These are phyloP conservation scores for Takifugu rubripes DNA, from an alignment of 2,797 vertebrate genomes.

Conservation along the genomic window DNA sequence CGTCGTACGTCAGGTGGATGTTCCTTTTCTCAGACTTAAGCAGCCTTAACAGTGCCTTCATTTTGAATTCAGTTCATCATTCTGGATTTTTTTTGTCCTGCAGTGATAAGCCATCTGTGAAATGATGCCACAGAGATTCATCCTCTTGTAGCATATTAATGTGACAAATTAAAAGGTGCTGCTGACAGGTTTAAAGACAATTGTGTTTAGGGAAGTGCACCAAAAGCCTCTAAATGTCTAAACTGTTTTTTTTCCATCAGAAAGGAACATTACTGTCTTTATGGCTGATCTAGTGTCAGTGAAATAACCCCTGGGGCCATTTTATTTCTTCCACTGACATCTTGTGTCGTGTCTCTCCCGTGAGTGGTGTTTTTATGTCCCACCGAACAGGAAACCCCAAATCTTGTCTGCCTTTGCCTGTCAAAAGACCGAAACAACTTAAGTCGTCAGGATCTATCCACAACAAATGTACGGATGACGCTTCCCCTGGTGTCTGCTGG, in stretches of 20 bases:
- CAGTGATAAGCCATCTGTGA: constrained; percentile 61
- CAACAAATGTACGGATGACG: constrained; percentile 13
- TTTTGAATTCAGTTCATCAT: constrained; percentile 28
- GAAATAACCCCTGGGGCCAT: neutral
- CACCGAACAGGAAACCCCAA: constrained; percentile 26
- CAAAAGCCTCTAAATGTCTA: constrained; percentile 7
- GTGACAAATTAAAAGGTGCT: constrained; percentile 45
- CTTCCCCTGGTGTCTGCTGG: constrained; percentile 20
- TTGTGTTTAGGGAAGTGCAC: constrained; percentile 23
- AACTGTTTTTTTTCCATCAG: neutral
- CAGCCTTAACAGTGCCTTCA: constrained; percentile 34
- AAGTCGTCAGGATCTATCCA: constrained; percentile 23
- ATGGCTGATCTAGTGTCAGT: constrained; percentile 1
- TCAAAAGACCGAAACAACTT: constrained; percentile 39
- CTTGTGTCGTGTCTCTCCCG: constrained; percentile 13
- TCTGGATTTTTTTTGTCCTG: constrained; percentile 48
- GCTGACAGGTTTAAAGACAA: constrained; percentile 45
- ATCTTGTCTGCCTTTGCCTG: constrained; percentile 53
- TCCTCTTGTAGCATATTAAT: constrained; percentile 50
- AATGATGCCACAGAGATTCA: constrained; percentile 51
- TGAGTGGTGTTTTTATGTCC: constrained; percentile 13
- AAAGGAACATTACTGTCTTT: neutral
- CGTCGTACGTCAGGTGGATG: constrained; percentile 3
- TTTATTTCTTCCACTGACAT: constrained; percentile 9
- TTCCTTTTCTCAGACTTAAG: constrained; percentile 39